Conservation (phyloP, 2,797 vertebrate genomes). For the Pipistrellus nathusii region DNA sequence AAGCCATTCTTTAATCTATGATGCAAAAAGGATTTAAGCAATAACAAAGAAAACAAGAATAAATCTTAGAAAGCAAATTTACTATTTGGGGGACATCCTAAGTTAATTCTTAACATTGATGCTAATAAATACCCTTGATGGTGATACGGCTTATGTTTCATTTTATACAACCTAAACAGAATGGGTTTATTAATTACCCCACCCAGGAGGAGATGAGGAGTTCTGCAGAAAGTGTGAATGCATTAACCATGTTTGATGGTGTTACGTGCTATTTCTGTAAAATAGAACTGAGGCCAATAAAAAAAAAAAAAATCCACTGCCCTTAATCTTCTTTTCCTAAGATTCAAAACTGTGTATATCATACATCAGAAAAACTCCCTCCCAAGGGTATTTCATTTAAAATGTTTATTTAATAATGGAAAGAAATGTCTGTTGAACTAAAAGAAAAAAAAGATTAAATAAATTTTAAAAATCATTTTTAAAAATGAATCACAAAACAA, state of each 20-base stretch:
- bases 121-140: background rate
- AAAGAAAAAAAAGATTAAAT: slow-evolving; percentile 72
- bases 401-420: slow-evolving; percentile 82
- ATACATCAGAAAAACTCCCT: slow-evolving; percentile 60
- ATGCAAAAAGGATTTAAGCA: background rate
- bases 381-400: slow-evolving; percentile 71
- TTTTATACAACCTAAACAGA: slow-evolving; percentile 70
- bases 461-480: slow-evolving; percentile 62
- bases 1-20: background rate
- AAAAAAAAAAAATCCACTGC: slow-evolving; percentile 10
- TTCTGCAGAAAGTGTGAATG: slow-evolving; percentile 63
- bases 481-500: slow-evolving; percentile 68
- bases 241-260: slow-evolving; percentile 64
- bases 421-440: slow-evolving; percentile 70
- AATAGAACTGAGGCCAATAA: slow-evolving; percentile 56
- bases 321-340: slow-evolving; percentile 79
- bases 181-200: slow-evolving; percentile 60
- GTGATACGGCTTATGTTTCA: slow-evolving; percentile 42
- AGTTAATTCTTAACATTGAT: slow-evolving; percentile 66
- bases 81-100: slow-evolving; percentile 27
- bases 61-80: slow-evolving; percentile 47
- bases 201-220: slow-evolving; percentile 36
- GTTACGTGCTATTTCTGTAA: slow-evolving; percentile 69
- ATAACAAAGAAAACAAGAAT: background rate
- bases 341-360: slow-evolving; percentile 76